Conservation (phyloP, 1,140 invertebrate species). For the Sweltsa coloradensis region DNA sequence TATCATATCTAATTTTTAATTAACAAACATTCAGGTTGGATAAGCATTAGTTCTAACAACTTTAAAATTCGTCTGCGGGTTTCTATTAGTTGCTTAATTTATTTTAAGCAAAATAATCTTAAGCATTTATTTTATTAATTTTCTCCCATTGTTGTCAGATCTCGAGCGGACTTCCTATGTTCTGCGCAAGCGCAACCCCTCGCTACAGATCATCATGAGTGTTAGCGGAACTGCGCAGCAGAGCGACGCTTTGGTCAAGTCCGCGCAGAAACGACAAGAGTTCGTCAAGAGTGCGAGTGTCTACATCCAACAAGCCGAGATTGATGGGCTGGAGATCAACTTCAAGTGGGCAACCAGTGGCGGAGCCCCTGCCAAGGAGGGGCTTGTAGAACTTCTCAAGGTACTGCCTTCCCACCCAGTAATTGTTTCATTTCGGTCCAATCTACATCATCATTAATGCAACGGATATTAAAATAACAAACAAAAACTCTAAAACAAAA, state of each 20-base stretch:
- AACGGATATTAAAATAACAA: background rate
- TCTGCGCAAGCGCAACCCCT: constrained; percentile 32
- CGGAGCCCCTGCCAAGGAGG: constrained; percentile 38
- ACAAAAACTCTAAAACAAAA: background rate
- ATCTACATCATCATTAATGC: background rate
- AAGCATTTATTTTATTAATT: too few species aligned
- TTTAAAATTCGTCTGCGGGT: too few species aligned
- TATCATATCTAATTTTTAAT: too few species aligned
- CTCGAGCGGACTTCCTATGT: constrained; percentile 21
- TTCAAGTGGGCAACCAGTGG: constrained; percentile 32
- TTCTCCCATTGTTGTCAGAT: too few species aligned
- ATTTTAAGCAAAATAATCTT: too few species aligned
- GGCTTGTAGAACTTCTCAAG: constrained; percentile 41
- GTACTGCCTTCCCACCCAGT: constrained; percentile 14
- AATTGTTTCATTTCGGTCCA: background rate
- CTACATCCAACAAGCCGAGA: constrained; percentile 35
- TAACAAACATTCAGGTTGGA: too few species aligned
- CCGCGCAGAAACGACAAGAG: constrained; percentile 6
- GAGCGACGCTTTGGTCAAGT: constrained; percentile 20
- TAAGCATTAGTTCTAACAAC: too few species aligned
- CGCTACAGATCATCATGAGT: constrained; percentile 32
- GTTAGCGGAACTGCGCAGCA: constrained; percentile 13
- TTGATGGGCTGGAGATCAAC: constrained; percentile 52
- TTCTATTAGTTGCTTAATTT: too few species aligned
- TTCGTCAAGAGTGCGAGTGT: constrained; percentile 32